These are phyloP conservation scores for Trachelus tabidus DNA, from an alignment of 2,888 invertebrate genomes.

Conservation along the genomic window DNA sequence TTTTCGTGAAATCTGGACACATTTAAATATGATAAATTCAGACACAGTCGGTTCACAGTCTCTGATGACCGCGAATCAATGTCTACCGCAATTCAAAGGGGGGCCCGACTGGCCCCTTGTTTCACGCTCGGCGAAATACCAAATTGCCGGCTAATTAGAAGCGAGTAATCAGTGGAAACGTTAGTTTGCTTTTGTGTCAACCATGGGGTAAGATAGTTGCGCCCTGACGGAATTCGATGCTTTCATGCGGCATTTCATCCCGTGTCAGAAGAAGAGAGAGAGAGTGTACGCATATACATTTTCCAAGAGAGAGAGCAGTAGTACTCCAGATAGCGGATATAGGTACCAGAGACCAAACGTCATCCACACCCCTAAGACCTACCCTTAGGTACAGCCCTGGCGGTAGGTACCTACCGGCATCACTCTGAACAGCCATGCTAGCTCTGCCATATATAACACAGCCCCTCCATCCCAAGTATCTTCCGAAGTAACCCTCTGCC, in stretches of 20 bases:
- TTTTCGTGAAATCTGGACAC: too few species aligned
- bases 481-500: conserved; percentile 22
- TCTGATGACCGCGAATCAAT: conserved; percentile 30
- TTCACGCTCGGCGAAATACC: conserved; percentile 44
- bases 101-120: conserved; percentile 33
- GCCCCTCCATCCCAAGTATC: conserved; percentile 17
- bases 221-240: conserved; percentile 10
- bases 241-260: conserved; percentile 17
- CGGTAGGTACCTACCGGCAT: not conserved
- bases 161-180: conserved; percentile 49
- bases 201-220: conserved; percentile 7
- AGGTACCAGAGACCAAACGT: not conserved
- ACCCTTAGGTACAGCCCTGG: not conserved
- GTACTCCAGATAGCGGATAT: not conserved
- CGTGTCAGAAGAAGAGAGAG: not conserved
- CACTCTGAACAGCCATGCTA: not conserved
- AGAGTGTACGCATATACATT: not conserved
- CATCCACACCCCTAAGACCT: too few species aligned
- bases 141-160: conserved; percentile 51
- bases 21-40: too few species aligned
- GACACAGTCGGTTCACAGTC: not conserved
- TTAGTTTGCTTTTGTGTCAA: conserved; percentile 50
- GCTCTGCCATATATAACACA: conserved; percentile 3
- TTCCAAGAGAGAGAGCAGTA: not conserved
- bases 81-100: conserved; percentile 25